Conservation (phyloP, 1,140 invertebrate genomes). For the Acromyrmex charruanus region DNA sequence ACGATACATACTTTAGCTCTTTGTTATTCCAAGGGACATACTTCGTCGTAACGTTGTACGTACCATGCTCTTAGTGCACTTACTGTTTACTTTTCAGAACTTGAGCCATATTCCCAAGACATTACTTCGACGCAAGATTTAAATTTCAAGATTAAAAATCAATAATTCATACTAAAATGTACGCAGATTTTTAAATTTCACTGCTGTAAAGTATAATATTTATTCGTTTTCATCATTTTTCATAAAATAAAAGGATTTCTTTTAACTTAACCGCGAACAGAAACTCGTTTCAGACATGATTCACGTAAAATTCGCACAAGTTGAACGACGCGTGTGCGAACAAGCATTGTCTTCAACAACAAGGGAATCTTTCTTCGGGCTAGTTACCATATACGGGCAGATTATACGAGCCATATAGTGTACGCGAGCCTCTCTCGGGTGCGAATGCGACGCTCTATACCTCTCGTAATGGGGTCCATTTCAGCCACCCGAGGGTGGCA, state of each 20-base stretch:
- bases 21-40: slow-evolving; percentile 50
- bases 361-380: slow-evolving; percentile 29
- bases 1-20: slow-evolving; percentile 27
- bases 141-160: slow-evolving; percentile 24
- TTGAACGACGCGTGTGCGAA: neutral
- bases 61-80: neutral
- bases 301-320: neutral
- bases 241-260: neutral
- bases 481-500: slow-evolving; percentile 31
- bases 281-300: neutral
- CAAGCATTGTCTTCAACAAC: slow-evolving; percentile 35
- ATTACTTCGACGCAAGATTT: neutral
- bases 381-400: slow-evolving; percentile 8
- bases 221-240: neutral
- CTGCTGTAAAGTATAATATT: neutral
- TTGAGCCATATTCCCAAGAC: slow-evolving; percentile 32
- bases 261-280: neutral
- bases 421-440: slow-evolving; percentile 15
- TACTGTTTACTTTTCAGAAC: slow-evolving; percentile 4
- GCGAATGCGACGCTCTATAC: slow-evolving; percentile 17
- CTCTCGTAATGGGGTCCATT: slow-evolving; percentile 60
- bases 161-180: neutral
- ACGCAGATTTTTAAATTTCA: neutral
- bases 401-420: slow-evolving; percentile 35
- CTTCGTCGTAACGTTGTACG: slow-evolving; percentile 24